phyloP scores from a whole-genome alignment of 2,797 vertebrate genomes.

The Danio kyathit region DNA sequence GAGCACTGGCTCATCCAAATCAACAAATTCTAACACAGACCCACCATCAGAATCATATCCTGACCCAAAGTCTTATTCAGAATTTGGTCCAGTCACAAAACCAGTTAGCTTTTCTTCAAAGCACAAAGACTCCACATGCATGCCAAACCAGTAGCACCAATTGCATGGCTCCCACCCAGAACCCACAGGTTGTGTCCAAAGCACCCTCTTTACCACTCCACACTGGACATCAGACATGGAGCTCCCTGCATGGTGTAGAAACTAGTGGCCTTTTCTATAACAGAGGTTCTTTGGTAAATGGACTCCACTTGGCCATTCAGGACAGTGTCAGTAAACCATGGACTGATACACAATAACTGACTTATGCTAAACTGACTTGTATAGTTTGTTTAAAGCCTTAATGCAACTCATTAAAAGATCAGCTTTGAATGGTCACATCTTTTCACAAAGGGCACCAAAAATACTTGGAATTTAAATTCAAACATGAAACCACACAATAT shows the following conservation, averaged over 20 bases:
- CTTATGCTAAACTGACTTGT: not conserved
- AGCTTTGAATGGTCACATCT: not conserved
- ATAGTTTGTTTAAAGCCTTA: not conserved
- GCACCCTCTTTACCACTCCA: constrained; percentile 43
- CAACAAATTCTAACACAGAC: constrained; percentile 68
- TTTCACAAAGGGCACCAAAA: too few relatives aligned
- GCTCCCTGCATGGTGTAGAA: constrained; percentile 65
- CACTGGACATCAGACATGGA: constrained; percentile 68
- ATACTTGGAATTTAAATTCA: too few relatives aligned
- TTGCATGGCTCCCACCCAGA: constrained; percentile 63
- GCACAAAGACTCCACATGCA: constrained; percentile 62
- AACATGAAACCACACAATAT: too few relatives aligned
- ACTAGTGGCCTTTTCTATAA: constrained; percentile 67
- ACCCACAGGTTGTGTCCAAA: constrained; percentile 51
- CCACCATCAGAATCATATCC: constrained; percentile 67
- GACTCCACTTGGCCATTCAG: constrained; percentile 5
- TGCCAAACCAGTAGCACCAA: constrained; percentile 43
- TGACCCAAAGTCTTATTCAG: constrained; percentile 66
- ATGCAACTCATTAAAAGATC: not conserved
- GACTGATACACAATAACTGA: not conserved
- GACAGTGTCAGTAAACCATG: not conserved
- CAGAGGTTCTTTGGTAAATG: constrained; percentile 58
- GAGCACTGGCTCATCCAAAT: constrained; percentile 66
- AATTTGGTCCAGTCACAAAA: constrained; percentile 68
- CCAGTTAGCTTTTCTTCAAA: constrained; percentile 64